Base-by-base conservation (phyloP, 92 coral and sea anemone genomes). In the Parazoanthus darwini region DNA sequence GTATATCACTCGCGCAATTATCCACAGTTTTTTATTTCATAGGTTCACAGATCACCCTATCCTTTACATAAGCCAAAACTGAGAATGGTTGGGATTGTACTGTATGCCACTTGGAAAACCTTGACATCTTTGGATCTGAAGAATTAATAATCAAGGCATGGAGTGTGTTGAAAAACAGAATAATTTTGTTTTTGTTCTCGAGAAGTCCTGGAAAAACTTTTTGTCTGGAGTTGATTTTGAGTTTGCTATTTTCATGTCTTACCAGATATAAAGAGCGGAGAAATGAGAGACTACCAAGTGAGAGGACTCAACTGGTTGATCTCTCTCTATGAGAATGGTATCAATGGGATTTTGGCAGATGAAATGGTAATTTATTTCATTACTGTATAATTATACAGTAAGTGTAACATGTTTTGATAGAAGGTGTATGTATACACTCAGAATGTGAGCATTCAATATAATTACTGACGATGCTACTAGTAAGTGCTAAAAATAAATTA, bases 231-330 rank as follows among this genome's bases (percentile, higher is more conserved):
- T 26, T 37, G 39, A 86, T 7, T 54, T 18, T 70, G 22, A 74
- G 4, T 29, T 67, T 77, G 13, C 46, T 25, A 82, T 48, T 26
- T 70, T 33, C 29, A 23, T 37, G 3, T 85, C 63, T 79, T 59
- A 38, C 26, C 63, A 97, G 99, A 88, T 80, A 89, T 97, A 89
- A 97, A 97, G 91, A 89, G 91, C 91, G 99, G 99, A 8, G 99
- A 97, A 91, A 97, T 97, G 99, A 93, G 99, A 73, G 99, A 97
- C 77, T 97, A 97, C 81, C 99, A 97, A 86, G 58, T 97, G n/a
- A 89, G 99, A 87, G 99, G 99, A 65, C 94, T 97, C n/a, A 97
- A 97, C 86, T 97, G 99, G 99, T 83, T 97, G 90, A 97, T 97
- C 48, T 97, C 99, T 18, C 83, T 97, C 8, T 97, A 93, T 92